Evolutionary conservation across 2,888 invertebrate genomes (phyloP).

Genomic region (Neria commutata): DNA sequence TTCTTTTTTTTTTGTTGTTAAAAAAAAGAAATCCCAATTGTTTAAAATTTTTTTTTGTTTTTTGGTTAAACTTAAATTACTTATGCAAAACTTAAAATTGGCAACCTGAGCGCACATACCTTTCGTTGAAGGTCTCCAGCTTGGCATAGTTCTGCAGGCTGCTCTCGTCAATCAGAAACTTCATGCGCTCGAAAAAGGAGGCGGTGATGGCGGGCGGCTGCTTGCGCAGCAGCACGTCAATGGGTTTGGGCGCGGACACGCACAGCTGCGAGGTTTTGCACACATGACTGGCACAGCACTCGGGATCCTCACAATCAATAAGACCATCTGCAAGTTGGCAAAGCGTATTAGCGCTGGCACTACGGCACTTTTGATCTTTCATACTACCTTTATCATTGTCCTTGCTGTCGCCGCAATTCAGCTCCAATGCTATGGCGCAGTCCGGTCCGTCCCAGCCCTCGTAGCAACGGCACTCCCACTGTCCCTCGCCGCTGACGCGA

Average conservation of each 20-base stretch:
- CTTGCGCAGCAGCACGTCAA: slow-evolving; percentile 91
- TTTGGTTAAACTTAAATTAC: slow-evolving; percentile 9
- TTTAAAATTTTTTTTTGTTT: slow-evolving; percentile 1
- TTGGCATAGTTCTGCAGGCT: slow-evolving; percentile 97
- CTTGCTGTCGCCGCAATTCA: slow-evolving; percentile 89
- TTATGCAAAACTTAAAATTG: slow-evolving; percentile 25
- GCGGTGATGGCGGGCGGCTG: slow-evolving; percentile 97
- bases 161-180: slow-evolving; percentile 97
- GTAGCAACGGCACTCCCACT: slow-evolving; percentile 95
- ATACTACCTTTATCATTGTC: slow-evolving; percentile 95
- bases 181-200: slow-evolving; percentile 97
- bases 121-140: slow-evolving; percentile 95
- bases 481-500: slow-evolving; percentile 77
- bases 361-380: no score
- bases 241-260: slow-evolving; percentile 93
- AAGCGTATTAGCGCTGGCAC: neutral
- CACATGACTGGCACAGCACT: slow-evolving; percentile 86
- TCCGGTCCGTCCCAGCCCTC: slow-evolving; percentile 95
- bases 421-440: slow-evolving; percentile 90
- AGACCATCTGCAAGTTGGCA: slow-evolving; percentile 78
- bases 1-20: neutral
- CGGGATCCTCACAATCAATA: slow-evolving; percentile 97
- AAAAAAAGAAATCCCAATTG: slow-evolving; percentile 10
- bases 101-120: slow-evolving; percentile 69
- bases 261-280: slow-evolving; percentile 90